Percentiles rank a stretch among this genome's conserved stretches.
Conservation (phyloP, 2,113 vertebrate species). For the Lepus timidus region DNA sequence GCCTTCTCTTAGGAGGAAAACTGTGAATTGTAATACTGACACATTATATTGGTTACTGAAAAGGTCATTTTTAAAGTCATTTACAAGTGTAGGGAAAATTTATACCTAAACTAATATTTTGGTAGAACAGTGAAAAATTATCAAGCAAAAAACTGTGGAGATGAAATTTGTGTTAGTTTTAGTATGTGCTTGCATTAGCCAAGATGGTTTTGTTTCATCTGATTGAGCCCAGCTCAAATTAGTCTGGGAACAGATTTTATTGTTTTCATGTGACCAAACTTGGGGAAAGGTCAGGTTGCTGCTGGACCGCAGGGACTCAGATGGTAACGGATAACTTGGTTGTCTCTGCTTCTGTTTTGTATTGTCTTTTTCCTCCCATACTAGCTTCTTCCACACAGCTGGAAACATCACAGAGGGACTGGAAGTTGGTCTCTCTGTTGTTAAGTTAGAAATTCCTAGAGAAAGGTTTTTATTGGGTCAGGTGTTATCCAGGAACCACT, state of each 20-base stretch:
- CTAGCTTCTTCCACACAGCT: background rate
- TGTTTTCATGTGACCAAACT: background rate
- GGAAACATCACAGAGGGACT: background rate
- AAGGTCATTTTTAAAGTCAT: constrained; percentile 2
- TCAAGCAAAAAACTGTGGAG: background rate
- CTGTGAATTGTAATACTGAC: background rate
- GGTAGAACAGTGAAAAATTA: constrained; percentile 6
- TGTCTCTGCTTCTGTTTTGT: background rate
- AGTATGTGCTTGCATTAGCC: background rate
- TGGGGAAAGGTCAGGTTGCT: background rate
- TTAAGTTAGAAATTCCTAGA: background rate
- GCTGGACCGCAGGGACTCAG: background rate
- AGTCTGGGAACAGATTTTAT: background rate
- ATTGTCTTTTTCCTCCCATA: background rate
- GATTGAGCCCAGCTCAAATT: background rate
- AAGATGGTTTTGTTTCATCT: background rate
- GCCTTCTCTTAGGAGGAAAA: background rate
- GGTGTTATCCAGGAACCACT: background rate
- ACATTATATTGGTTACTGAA: background rate
- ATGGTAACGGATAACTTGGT: background rate
- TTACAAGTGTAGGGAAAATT: background rate
- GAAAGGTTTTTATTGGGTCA: background rate
- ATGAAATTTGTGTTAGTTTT: background rate
- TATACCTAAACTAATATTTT: background rate
- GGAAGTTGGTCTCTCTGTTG: background rate